A percentile compares a stretch with the other conserved stretches of the same genome.
These are phyloP conservation scores for Mechanitis mazaeus DNA, from an alignment of 2,888 invertebrate genomes.

Conservation along the genomic window DNA sequence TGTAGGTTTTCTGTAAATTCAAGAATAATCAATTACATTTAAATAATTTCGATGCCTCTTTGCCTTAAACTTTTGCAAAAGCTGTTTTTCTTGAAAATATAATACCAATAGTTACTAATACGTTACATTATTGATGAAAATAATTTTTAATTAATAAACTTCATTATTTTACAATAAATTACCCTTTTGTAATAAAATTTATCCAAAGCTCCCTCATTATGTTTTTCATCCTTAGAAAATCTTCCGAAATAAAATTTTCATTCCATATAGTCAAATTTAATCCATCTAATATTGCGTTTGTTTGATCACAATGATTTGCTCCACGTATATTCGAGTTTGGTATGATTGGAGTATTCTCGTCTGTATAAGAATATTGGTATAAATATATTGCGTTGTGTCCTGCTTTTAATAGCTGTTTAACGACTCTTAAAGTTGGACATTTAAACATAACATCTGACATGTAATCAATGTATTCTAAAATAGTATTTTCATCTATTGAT, in stretches of 20 bases:
- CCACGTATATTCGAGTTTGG: slow-evolving; percentile 32
- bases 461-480: slow-evolving; percentile 43
- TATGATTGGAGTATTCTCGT: slow-evolving; percentile 34
- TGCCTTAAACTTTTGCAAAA: no score
- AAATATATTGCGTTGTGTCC: slow-evolving; percentile 45
- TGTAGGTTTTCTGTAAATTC: slow-evolving; percentile 38
- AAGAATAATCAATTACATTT: background rate
- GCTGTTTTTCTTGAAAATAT: no score
- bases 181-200: slow-evolving; percentile 38
- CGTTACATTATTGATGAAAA: no score
- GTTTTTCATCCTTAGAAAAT: slow-evolving; percentile 34
- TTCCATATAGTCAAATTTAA: slow-evolving; percentile 30
- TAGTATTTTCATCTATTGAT: slow-evolving; percentile 32
- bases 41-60: no score
- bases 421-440: slow-evolving; percentile 37
- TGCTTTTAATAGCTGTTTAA: slow-evolving; percentile 37
- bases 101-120: no score
- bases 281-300: no score
- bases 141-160: no score
- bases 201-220: slow-evolving; percentile 42
- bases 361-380: slow-evolving; percentile 45
- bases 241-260: slow-evolving; percentile 27
- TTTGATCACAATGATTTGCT: no score
- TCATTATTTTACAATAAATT: background rate
- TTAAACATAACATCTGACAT: slow-evolving; percentile 51